These are phyloP conservation scores for Nephrotoma appendiculata DNA, from an alignment of 2,888 invertebrate genomes.

Conservation along the genomic window DNA sequence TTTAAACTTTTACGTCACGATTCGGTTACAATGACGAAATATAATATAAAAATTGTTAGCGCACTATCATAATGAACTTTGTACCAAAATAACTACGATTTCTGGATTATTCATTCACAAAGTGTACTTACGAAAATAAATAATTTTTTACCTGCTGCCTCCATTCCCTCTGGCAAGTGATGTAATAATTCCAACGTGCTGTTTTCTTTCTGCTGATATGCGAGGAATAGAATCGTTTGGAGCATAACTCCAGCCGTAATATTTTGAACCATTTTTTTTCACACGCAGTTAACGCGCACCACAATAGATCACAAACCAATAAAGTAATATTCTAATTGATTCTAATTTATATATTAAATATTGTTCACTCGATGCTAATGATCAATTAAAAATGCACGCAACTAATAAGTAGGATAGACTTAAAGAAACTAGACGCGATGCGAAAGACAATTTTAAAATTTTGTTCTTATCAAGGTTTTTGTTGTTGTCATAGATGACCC, in stretches of 20 bases:
- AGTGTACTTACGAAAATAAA: background rate
- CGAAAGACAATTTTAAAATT: background rate
- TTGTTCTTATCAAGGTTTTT: background rate
- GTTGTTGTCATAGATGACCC: background rate
- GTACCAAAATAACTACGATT: background rate
- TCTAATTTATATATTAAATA: background rate
- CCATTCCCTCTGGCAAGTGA: slow-evolving; percentile 26
- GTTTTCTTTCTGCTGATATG: slow-evolving; percentile 23
- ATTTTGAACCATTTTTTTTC: background rate
- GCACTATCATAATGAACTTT: background rate
- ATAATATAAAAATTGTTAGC: background rate
- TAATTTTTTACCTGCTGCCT: slow-evolving; percentile 3
- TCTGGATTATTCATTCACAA: background rate
- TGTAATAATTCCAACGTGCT: slow-evolving; percentile 25
- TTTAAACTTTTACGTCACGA: background rate
- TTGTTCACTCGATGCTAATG: background rate
- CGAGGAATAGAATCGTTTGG: slow-evolving; percentile 32
- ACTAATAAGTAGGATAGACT: background rate
- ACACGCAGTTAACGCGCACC: background rate
- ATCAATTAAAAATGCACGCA: background rate
- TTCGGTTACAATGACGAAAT: background rate
- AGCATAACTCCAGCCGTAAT: slow-evolving; percentile 25
- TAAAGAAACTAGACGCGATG: background rate
- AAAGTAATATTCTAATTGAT: background rate
- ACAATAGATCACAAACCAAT: background rate